Evolutionary conservation across 2,797 vertebrate species (phyloP).

Genomic region (Eospalax fontanierii): DNA sequence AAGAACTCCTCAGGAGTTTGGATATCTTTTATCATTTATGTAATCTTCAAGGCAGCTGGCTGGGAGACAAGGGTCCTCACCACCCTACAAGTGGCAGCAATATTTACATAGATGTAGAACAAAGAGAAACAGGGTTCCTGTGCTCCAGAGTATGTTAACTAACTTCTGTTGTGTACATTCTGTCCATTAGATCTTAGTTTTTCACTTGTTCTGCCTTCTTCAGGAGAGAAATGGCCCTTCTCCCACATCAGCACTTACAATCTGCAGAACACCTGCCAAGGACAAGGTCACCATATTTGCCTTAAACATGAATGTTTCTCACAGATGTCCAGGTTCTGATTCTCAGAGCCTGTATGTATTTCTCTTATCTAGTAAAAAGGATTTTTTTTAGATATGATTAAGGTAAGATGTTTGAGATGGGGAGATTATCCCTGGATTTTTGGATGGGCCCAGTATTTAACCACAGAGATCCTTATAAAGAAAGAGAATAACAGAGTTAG

Average conservation of each 20-base stretch:
- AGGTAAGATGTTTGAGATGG: conserved; percentile 19
- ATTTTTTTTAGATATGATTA: conserved; percentile 48
- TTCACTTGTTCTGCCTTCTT: background rate
- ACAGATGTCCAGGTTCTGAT: background rate
- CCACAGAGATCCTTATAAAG: background rate
- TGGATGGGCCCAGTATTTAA: background rate
- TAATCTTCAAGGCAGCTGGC: background rate
- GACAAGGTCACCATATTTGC: conserved; percentile 2
- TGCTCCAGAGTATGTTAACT: background rate
- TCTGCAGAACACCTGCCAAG: background rate
- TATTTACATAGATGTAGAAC: background rate
- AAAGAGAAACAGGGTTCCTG: background rate
- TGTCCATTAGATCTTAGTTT: background rate
- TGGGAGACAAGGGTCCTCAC: background rate
- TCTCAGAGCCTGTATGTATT: conserved; percentile 7
- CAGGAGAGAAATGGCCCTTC: background rate
- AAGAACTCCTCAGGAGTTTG: background rate
- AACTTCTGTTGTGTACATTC: background rate
- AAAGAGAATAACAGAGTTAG: background rate
- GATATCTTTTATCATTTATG: background rate
- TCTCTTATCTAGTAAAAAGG: background rate
- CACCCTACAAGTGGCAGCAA: background rate
- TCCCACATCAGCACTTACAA: background rate
- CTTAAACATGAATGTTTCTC: background rate
- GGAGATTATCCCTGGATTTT: conserved; percentile 17